Evolutionary conservation across 2,797 vertebrate genomes (phyloP).

Genomic region (Sebastes goodei): DNA sequence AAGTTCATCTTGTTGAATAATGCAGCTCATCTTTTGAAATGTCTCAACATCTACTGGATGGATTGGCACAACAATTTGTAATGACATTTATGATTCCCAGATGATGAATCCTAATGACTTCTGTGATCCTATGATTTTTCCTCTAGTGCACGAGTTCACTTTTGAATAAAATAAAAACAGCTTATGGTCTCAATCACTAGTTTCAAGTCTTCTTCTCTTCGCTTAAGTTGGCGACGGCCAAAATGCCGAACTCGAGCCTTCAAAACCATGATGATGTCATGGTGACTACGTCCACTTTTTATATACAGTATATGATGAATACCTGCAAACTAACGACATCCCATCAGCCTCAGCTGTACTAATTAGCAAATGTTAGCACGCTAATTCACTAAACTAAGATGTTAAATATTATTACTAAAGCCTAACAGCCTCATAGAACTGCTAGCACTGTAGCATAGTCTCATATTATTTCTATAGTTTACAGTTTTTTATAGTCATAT

Average conservation of each 20-base stretch:
- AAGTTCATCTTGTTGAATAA: not conserved
- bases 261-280: too few species aligned
- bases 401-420: not conserved
- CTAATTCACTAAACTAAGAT: not conserved
- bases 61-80: not conserved
- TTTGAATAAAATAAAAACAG: not conserved
- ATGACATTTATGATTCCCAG: not conserved
- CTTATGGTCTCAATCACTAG: too few species aligned
- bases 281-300: too few species aligned
- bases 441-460: too few species aligned
- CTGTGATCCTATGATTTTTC: not conserved
- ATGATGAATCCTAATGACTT: not conserved
- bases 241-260: fast-evolving
- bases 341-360: not conserved
- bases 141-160: not conserved
- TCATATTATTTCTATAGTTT: not conserved
- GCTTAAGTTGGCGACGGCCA: fast-evolving
- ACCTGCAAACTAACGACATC: not conserved
- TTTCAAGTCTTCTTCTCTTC: too few species aligned
- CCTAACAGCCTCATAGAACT: too few species aligned
- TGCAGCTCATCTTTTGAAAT: not conserved
- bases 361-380: not conserved
- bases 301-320: not conserved
- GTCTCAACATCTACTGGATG: not conserved
- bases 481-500: not conserved